These are phyloP conservation scores for Dasysyrphus albostriatus DNA, from an alignment of 2,888 invertebrate species.

Conservation along the genomic window DNA sequence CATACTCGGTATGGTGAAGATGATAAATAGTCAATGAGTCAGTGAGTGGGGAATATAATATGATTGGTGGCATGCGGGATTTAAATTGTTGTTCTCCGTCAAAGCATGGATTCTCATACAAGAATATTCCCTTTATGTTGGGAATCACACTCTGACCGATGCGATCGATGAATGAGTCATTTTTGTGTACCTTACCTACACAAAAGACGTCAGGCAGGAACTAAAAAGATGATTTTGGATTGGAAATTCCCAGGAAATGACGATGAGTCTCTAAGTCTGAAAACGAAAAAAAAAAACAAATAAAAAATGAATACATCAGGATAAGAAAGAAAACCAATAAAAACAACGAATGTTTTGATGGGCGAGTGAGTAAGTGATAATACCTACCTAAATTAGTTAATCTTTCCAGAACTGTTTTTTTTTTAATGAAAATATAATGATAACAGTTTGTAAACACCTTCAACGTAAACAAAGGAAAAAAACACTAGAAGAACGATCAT, in stretches of 20 bases:
- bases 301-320: neutral
- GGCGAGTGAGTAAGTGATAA: conserved; percentile 9
- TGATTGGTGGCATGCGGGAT: neutral
- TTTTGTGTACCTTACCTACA: neutral
- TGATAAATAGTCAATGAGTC: conserved; percentile 8
- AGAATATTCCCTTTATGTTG: conserved; percentile 17
- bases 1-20: conserved; percentile 1
- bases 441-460: neutral
- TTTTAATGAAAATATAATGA: conserved; percentile 12
- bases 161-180: conserved; percentile 46
- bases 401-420: neutral
- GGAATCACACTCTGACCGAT: conserved; percentile 32
- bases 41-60: conserved; percentile 3
- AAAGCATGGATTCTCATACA: conserved; percentile 9
- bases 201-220: conserved; percentile 3
- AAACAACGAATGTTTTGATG: neutral
- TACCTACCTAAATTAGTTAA: conserved; percentile 2
- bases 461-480: neutral
- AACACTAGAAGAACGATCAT: neutral
- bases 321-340: conserved; percentile 23
- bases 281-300: neutral
- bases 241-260: conserved; percentile 56
- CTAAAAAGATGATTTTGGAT: conserved; percentile 8
- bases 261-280: conserved; percentile 17
- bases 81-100: conserved; percentile 5